A percentile compares a stretch with the other conserved stretches of the same genome.
These are phyloP conservation scores for Sminthurinus signatus DNA, from an alignment of 1,140 invertebrate genomes.

Conservation along the genomic window DNA sequence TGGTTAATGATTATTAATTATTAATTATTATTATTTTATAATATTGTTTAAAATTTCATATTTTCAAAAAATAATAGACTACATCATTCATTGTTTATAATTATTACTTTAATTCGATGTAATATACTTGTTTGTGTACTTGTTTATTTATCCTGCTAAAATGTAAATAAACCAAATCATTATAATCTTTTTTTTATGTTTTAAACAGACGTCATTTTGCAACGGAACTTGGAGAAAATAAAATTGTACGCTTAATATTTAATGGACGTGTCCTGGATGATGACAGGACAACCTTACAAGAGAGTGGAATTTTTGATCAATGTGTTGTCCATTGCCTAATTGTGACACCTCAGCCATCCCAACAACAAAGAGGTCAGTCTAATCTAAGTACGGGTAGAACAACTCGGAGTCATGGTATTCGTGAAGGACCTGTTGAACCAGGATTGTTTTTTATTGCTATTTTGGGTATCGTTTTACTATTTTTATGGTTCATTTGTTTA, in stretches of 20 bases:
- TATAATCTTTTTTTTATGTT: slow-evolving; percentile 35
- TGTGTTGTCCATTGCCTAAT: slow-evolving; percentile 83
- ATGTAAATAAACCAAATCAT: background rate
- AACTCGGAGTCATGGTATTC: background rate
- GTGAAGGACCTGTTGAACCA: slow-evolving; percentile 29
- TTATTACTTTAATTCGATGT: background rate
- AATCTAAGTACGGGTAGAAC: background rate
- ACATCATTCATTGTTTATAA: slow-evolving; percentile 2
- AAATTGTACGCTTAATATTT: slow-evolving; percentile 75
- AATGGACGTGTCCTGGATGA: slow-evolving; percentile 75
- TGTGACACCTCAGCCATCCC: slow-evolving; percentile 17
- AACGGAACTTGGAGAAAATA: slow-evolving; percentile 64
- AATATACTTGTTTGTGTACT: background rate
- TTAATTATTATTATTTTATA: background rate
- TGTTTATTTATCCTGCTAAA: background rate
- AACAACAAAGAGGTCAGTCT: background rate
- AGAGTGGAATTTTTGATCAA: slow-evolving; percentile 72
- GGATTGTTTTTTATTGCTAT: slow-evolving; percentile 39
- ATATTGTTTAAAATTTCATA: background rate
- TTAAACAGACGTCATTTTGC: slow-evolving; percentile 68
- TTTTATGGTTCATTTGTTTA: slow-evolving; percentile 40
- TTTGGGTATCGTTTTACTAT: slow-evolving; percentile 36
- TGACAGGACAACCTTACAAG: slow-evolving; percentile 65
- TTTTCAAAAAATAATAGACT: slow-evolving; percentile 4
- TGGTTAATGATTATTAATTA: background rate